Conservation (phyloP, 2,797 vertebrate species). For the Alectoris magna region DNA sequence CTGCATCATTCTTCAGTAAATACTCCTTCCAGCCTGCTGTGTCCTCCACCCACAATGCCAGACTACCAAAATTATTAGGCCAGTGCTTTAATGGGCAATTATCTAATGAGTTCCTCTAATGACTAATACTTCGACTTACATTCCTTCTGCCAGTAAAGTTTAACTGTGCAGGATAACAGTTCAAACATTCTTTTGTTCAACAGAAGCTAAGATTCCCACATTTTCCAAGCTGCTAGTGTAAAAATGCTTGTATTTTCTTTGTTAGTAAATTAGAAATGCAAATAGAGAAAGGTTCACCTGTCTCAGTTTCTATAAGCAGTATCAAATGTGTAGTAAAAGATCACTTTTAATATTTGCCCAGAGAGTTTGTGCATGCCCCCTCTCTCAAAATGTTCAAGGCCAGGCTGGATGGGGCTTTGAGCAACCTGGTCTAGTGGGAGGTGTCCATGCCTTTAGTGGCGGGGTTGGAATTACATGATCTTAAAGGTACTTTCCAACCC, state of each 20-base stretch:
- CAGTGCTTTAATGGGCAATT: background rate
- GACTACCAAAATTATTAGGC: background rate
- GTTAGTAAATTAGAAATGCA: background rate
- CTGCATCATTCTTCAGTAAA: background rate
- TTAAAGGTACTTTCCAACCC: too few relatives aligned
- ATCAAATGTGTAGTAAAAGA: background rate
- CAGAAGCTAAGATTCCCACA: background rate
- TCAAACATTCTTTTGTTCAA: background rate
- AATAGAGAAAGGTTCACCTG: background rate
- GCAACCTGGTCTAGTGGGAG: too few relatives aligned
- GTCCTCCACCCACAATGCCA: background rate
- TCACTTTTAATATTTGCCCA: too few relatives aligned
- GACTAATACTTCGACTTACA: background rate
- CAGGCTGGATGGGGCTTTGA: too few relatives aligned
- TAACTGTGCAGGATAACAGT: background rate
- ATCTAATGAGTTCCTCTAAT: background rate
- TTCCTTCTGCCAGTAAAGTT: background rate
- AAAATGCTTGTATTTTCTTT: background rate
- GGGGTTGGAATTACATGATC: too few relatives aligned
- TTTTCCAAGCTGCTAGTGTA: background rate
- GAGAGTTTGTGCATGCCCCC: too few relatives aligned
- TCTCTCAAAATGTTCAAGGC: too few relatives aligned
- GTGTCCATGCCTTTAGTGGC: too few relatives aligned
- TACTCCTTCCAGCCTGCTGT: background rate
- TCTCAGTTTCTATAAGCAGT: background rate